Evolutionary conservation across 2,888 invertebrate species (phyloP).

Genomic region (Meiosimyza decipiens): DNA sequence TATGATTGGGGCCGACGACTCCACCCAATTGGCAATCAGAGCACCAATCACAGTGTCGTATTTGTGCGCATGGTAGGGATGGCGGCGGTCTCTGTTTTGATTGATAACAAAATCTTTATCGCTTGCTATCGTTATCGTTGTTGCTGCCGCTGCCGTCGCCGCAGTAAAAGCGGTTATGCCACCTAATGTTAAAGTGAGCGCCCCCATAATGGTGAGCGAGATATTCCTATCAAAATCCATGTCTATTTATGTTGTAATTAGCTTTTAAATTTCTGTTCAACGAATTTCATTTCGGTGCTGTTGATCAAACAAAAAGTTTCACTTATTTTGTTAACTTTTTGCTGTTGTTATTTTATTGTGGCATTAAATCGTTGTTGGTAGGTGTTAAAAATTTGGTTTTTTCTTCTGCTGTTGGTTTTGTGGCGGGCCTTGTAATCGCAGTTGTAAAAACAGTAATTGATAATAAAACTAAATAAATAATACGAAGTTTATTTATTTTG

Average conservation of each 20-base stretch:
- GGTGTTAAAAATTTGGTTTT: not conserved
- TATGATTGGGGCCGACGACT: slow-evolving; percentile 30
- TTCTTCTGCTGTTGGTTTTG: slow-evolving; percentile 2
- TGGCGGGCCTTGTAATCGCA: slow-evolving; percentile 5
- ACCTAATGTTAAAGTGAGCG: too few relatives aligned
- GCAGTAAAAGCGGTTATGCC: slow-evolving; percentile 42
- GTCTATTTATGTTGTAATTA: slow-evolving; percentile 56
- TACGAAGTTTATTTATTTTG: slow-evolving; percentile 53
- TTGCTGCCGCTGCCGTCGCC: slow-evolving; percentile 53
- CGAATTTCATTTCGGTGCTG: not conserved
- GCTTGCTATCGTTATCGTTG: slow-evolving; percentile 33
- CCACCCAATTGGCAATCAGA: slow-evolving; percentile 34
- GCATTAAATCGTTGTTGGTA: slow-evolving; percentile 16
- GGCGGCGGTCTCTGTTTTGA: slow-evolving; percentile 55
- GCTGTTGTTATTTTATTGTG: slow-evolving; percentile 30
- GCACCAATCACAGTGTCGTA: slow-evolving; percentile 47
- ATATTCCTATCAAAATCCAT: slow-evolving; percentile 14
- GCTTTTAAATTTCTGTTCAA: slow-evolving; percentile 47
- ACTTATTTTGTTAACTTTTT: slow-evolving; percentile 37
- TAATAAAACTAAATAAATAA: slow-evolving; percentile 33
- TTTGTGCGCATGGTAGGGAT: slow-evolving; percentile 47
- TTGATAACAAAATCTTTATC: slow-evolving; percentile 65
- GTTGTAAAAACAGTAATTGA: slow-evolving; percentile 22
- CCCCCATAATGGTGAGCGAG: not conserved
- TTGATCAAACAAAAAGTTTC: slow-evolving; percentile 38